Base-by-base conservation (phyloP, 2,888 invertebrate genomes). In the Campoplex capitator region DNA sequence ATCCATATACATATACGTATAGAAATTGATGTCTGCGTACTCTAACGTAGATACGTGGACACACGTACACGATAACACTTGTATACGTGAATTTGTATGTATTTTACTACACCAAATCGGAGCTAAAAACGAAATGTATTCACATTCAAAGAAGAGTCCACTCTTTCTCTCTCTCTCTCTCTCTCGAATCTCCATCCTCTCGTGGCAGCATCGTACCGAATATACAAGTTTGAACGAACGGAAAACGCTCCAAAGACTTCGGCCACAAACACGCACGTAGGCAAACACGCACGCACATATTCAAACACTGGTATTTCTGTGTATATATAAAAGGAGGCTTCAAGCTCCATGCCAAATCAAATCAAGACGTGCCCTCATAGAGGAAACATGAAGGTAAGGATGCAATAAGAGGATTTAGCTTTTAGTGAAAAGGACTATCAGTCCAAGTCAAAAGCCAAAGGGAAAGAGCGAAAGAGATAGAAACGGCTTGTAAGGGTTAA, bases 321-420 rank as follows among this genome's bases (percentile, higher is more conserved):
- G 82, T 76, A 83, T 76, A 83, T 89, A 89, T 89, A 89, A 88
- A 90, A 91, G 90, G 88, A 87, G 88, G 86, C 85, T 88, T 89
- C 86, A 87, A 88, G 83, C 89, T 90, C 86, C 70, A 62, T 85
- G 84, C 89, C 88, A 91, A 91, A 92, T 91, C 92, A 92, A 90
- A 92, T 86, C 88, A 85, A 90, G 90, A 90, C 88, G 91, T 91
- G 89, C 89, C 89, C 89, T 89, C 89, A 89, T 51, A 88, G 89
- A 86, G 90, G 88, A 90, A 92, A 89, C 91, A 92, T 92, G 92
- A 91, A 92, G 92, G 92, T 92, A 90, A 90, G 87, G 86, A 78
- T 67, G 81, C 75, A 81, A 75, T 78, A 68, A 81, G 84, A 82
- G 78, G 82, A 82, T 81, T 74, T 70, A 67, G 78, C 68, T 83